Evolutionary conservation across 2,888 invertebrate genomes (phyloP), one percentile per base, ranked within the genome.

Genomic region (Alentia gelatinosa): DNA sequence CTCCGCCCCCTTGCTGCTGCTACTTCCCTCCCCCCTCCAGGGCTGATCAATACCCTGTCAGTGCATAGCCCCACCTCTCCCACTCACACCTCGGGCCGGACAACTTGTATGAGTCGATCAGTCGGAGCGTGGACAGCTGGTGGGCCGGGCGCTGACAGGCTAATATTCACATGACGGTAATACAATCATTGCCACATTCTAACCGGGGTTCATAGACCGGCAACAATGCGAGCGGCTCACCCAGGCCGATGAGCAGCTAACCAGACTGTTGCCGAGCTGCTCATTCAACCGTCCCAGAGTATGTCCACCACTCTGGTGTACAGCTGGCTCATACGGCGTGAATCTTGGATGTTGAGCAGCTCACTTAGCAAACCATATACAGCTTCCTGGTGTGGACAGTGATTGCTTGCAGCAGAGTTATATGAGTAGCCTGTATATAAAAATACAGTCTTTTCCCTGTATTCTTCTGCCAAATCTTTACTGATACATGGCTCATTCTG

Each of bases 121-220:
- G 33, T 68, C 68, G 68, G 68, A 30, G 0, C 30, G 68, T 30
- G 26, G 68, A 68, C 68, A 68, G 68, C 68, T 68, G 68, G 68
- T 68, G 26, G 68, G 33, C 3, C 33, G 68, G 68, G 68, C 30
- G 68, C 26, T 68, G 68, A 68, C 68, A 68, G 68, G 68, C 68
- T 68, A 68, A 68, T 68, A 68, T 63, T 63, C 63, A 63, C 63
- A 63, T 68, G 68, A 30, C 68, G 68, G n/a, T 68, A 68, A 68
- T 68, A 68, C 30, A 68, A 68, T 68, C 68, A 68, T 26, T 12
- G 30, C 68, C 33, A 12, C 3, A 26, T 68, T 1, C 68, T 68
- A 19, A 68, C 30, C 68, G 12, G 12, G 30, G 12, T 30, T 68
- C 30, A 68, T 68, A 30, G 68, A 15, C 68, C 23, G 68, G 68